phyloP scores from a whole-genome alignment of 2,113 vertebrate genomes.

The Indri indri region DNA sequence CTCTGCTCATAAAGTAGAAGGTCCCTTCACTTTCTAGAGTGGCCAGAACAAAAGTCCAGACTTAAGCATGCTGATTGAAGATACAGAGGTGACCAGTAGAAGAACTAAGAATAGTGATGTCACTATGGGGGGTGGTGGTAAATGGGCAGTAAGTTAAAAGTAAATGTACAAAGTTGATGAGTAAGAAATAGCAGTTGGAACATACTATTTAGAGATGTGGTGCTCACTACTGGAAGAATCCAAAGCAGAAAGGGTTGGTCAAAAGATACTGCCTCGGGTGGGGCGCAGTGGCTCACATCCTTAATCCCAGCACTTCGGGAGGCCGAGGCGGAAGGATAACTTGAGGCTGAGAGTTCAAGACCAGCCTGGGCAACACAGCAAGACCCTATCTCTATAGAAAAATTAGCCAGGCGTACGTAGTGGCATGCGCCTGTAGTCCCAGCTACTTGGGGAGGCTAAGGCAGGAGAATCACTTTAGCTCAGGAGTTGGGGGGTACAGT shows the following conservation, averaged over 20 bases:
- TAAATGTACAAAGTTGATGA: background rate
- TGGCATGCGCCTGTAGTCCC: no score
- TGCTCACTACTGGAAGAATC: background rate
- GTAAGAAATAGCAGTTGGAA: slow-evolving; percentile 1
- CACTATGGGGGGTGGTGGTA: background rate
- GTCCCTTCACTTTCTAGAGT: background rate
- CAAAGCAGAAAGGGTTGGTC: background rate
- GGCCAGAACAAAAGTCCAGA: background rate
- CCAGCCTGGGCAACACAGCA: no score
- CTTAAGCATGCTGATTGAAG: background rate
- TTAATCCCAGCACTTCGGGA: no score
- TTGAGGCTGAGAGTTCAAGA: no score
- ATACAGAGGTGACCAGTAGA: background rate
- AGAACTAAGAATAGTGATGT: background rate
- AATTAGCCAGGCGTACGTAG: no score
- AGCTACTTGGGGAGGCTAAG: no score
- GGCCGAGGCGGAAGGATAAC: no score
- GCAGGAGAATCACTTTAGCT: no score
- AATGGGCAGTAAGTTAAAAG: background rate
- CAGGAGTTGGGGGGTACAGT: no score
- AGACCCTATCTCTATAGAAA: no score
- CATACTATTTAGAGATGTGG: background rate
- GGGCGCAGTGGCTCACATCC: no score
- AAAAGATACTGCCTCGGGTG: background rate
- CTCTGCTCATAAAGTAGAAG: background rate